Evolutionary conservation across 2,888 invertebrate species (phyloP), one percentile per base, ranked within the genome.

Genomic region (Clitarchus hookeri): DNA sequence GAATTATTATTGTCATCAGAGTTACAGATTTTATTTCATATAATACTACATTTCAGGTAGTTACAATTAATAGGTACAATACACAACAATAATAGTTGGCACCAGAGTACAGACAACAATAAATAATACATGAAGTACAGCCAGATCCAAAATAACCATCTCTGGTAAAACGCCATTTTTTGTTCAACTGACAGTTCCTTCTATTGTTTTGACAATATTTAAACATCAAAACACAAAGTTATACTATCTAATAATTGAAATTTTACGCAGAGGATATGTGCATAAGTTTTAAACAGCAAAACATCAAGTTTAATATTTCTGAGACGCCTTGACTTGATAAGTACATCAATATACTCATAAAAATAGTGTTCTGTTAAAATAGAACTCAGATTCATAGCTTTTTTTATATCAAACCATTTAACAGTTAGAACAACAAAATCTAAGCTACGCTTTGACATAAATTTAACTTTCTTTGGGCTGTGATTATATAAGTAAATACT

Each of bases 1-100:
- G 65, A n/a, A 65, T 65, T 65, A 65, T 65, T 65, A 65, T 65
- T 65, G 65, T 65, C 65, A 65, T 23, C 65, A 65, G 16, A 65
- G 48, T 48, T 48, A 48, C 12, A 48, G 65, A n/a, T 9, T 19
- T 65, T 65, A 23, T 65, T 65, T 65, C 11, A 16, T 65, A 65
- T n/a, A n/a, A 4, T 23, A 2, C 65, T 65, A 65, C 65, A 65
- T 65, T 65, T 65, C 65, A 65, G 19, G 65, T 23, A 65, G 65
- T 65, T 65, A 65, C 65, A 65, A 65, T 23, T 65, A 65, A 65
- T 23, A 23, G 65, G 65, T 65, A 65, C 12, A 65, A 65, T 19
- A 11, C 19, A 48, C 0, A 1, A 0, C 19, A 65, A 19, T 11
- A 65, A 23, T 65, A 19, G 0, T 23, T 65, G 19, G 65, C 65